Conservation (phyloP, 2,888 invertebrate species). For the Nesidiocoris tenuis region DNA sequence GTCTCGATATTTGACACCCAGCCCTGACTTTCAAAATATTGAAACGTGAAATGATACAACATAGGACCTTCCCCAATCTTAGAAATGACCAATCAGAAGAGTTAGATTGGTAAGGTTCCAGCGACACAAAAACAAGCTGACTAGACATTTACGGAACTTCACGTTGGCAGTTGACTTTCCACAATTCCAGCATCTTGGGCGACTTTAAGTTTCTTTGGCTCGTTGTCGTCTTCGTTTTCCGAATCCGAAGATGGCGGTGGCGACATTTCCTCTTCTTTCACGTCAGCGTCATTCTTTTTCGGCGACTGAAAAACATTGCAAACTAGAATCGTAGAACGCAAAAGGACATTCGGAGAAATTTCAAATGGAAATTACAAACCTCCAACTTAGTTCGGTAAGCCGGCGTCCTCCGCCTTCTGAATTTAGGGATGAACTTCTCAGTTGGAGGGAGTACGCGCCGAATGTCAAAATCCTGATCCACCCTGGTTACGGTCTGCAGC, state of each 20-base stretch:
- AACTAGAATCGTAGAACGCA: not conserved
- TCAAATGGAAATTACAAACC: not conserved
- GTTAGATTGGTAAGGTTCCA: too few relatives aligned
- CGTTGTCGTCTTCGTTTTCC: slow-evolving; percentile 49
- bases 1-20: too few relatives aligned
- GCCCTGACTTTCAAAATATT: too few relatives aligned
- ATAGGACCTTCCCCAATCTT: too few relatives aligned
- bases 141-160: not conserved
- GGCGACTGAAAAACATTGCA: slow-evolving; percentile 2
- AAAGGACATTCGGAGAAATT: not conserved
- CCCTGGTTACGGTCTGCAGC: slow-evolving; percentile 57
- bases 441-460: slow-evolving; percentile 55
- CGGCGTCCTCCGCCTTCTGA: slow-evolving; percentile 45
- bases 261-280: slow-evolving; percentile 48
- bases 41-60: too few relatives aligned
- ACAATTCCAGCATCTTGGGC: not conserved
- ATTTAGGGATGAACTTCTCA: slow-evolving; percentile 52
- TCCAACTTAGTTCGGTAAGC: slow-evolving; percentile 17
- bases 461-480: slow-evolving; percentile 60
- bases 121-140: too few relatives aligned
- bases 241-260: slow-evolving; percentile 50
- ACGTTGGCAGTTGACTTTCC: not conserved
- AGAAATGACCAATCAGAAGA: too few relatives aligned
- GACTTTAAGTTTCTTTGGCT: slow-evolving; percentile 26
- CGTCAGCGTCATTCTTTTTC: slow-evolving; percentile 45